These are phyloP conservation scores for Microplitis demolitor DNA, from an alignment of 1,140 invertebrate species.

Conservation along the genomic window DNA sequence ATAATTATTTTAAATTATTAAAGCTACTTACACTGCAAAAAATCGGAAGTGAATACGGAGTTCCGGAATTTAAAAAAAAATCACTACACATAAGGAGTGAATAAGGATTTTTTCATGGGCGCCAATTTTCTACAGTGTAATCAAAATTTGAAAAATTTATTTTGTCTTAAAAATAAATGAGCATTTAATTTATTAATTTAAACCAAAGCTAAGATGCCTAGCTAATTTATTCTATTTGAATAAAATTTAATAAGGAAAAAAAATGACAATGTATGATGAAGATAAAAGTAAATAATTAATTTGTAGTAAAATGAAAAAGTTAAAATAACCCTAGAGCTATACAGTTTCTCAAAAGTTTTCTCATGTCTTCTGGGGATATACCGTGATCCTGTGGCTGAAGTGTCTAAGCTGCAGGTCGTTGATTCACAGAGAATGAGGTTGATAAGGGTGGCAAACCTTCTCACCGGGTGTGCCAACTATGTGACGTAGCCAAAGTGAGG, in stretches of 20 bases:
- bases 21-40: no score
- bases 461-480: conserved; percentile 21
- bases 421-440: conserved; percentile 3
- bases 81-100: no score
- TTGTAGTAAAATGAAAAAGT: conserved; percentile 3
- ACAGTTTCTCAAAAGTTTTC: not conserved
- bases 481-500: not conserved
- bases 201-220: not conserved
- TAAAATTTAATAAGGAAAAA: not conserved
- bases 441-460: not conserved
- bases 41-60: no score
- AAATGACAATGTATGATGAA: not conserved
- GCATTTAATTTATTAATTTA: not conserved
- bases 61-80: no score
- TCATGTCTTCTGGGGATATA: not conserved
- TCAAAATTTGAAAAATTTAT: not conserved
- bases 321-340: not conserved
- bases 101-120: no score
- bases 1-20: no score
- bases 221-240: not conserved
- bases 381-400: not conserved
- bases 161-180: not conserved
- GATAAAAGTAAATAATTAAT: not conserved
- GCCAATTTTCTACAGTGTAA: not conserved
- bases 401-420: not conserved